Evolutionary conservation across 2,888 invertebrate genomes (phyloP).

Genomic region (Dicyrtoma fusca): DNA sequence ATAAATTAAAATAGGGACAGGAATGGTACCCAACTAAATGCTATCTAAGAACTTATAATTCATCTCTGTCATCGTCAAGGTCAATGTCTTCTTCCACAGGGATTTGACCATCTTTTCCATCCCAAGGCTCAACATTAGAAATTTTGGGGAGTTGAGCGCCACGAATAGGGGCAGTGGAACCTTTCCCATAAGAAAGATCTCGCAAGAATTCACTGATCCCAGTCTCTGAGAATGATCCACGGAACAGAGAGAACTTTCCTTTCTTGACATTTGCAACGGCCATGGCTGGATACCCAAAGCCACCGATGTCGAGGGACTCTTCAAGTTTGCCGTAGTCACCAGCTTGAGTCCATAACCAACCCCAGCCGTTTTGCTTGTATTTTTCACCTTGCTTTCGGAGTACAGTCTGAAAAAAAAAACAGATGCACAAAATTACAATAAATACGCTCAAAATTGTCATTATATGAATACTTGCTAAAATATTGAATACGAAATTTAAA

Average conservation of each 20-base stretch:
- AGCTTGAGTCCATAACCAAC: slow-evolving; percentile 95
- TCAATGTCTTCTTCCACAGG: slow-evolving; percentile 88
- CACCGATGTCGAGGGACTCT: slow-evolving; percentile 89
- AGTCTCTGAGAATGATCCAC: slow-evolving; percentile 90
- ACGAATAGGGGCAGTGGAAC: slow-evolving; percentile 83
- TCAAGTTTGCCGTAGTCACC: slow-evolving; percentile 82
- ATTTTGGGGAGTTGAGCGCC: slow-evolving; percentile 80
- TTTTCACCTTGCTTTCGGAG: slow-evolving; percentile 79
- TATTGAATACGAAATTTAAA: not conserved
- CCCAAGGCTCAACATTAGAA: slow-evolving; percentile 76
- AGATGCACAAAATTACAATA: not conserved
- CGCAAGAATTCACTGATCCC: slow-evolving; percentile 70
- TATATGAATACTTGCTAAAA: slow-evolving; percentile 63
- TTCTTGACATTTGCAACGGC: slow-evolving; percentile 95
- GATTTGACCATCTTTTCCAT: slow-evolving; percentile 89
- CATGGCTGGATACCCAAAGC: slow-evolving; percentile 98
- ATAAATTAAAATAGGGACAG: not conserved
- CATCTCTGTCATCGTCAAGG: slow-evolving; percentile 72
- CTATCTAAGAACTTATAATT: slow-evolving; percentile 43
- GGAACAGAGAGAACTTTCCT: slow-evolving; percentile 90
- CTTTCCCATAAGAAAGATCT: slow-evolving; percentile 90
- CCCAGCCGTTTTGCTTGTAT: slow-evolving; percentile 70
- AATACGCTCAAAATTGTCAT: slow-evolving; percentile 68
- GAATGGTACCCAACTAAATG: not conserved
- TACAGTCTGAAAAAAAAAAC: slow-evolving; percentile 59